phyloP scores from a whole-genome alignment of 2,888 invertebrate species.

The Drosophila differens region DNA sequence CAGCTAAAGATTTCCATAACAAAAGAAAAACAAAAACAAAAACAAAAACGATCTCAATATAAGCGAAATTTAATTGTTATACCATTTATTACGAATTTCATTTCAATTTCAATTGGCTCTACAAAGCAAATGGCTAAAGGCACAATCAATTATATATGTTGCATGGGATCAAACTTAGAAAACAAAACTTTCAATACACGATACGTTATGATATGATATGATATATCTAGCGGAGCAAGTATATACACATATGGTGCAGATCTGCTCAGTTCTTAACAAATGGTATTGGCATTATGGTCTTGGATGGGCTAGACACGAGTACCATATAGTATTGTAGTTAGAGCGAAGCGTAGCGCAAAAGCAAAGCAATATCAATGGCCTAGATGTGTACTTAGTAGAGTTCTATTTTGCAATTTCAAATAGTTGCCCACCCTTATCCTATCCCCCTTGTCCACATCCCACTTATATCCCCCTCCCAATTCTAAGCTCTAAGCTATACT shows the following conservation, averaged over 20 bases:
- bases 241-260: slow-evolving; percentile 23
- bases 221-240: slow-evolving; percentile 25
- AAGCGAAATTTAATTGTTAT: slow-evolving; percentile 33
- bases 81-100: slow-evolving; percentile 24
- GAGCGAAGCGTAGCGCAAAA: slow-evolving; percentile 50
- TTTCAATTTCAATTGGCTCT: slow-evolving; percentile 58
- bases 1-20: slow-evolving; percentile 12
- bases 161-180: slow-evolving; percentile 80
- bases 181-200: slow-evolving; percentile 35
- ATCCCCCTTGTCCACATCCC: slow-evolving; percentile 9
- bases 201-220: slow-evolving; percentile 22
- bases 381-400: slow-evolving; percentile 69
- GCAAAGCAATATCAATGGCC: slow-evolving; percentile 66
- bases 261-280: slow-evolving; percentile 36
- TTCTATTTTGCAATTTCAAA: slow-evolving; percentile 37
- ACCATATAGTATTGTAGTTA: slow-evolving; percentile 44
- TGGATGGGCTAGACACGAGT: slow-evolving; percentile 17
- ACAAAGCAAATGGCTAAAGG: slow-evolving; percentile 61
- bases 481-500: slow-evolving; percentile 18
- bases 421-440: slow-evolving; percentile 28
- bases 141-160: slow-evolving; percentile 74
- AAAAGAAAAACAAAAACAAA: not conserved
- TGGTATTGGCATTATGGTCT: slow-evolving; percentile 1
- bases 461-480: slow-evolving; percentile 1
- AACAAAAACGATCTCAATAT: slow-evolving; percentile 45